A percentile compares a stretch with the other conserved stretches of the same genome.
These are phyloP conservation scores for Pogonophryne albipinna DNA, from an alignment of 2,797 vertebrate species.

Conservation along the genomic window DNA sequence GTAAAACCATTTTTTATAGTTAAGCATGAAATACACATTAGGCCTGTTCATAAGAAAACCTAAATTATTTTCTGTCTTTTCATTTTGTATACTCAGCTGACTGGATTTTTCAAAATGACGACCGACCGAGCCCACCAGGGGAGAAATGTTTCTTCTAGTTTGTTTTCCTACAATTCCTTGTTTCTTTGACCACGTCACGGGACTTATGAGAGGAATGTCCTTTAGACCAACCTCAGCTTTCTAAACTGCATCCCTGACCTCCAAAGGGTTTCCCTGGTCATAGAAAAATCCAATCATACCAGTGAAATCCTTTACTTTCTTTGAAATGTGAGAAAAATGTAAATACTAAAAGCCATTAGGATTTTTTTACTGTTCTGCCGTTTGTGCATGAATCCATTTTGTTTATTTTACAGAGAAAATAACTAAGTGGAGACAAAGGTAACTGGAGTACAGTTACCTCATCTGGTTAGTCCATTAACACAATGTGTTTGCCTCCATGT, in stretches of 20 bases:
- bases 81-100: background rate
- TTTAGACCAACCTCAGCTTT: conserved; percentile 19
- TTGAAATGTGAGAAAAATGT: too few relatives aligned
- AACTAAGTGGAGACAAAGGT: conserved; percentile 25
- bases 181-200: background rate
- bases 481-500: background rate
- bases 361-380: background rate
- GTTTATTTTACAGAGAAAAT: conserved; percentile 26
- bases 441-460: conserved; percentile 51
- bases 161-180: conserved; percentile 29
- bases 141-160: background rate
- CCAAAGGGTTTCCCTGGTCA: background rate
- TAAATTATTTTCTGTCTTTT: too few relatives aligned
- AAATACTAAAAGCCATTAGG: background rate
- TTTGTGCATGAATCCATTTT: conserved; percentile 1
- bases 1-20: too few relatives aligned
- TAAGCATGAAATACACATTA: too few relatives aligned
- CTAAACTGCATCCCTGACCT: conserved; percentile 38
- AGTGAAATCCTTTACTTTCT: background rate
- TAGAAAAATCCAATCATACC: background rate
- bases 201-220: conserved; percentile 41
- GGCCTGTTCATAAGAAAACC: too few relatives aligned
- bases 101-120: background rate
- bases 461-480: conserved; percentile 70
- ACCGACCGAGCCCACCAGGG: background rate